Evolutionary conservation across 2,888 invertebrate species (phyloP), one percentile per base, ranked within the genome.

Genomic region (Saturnia japonica): DNA sequence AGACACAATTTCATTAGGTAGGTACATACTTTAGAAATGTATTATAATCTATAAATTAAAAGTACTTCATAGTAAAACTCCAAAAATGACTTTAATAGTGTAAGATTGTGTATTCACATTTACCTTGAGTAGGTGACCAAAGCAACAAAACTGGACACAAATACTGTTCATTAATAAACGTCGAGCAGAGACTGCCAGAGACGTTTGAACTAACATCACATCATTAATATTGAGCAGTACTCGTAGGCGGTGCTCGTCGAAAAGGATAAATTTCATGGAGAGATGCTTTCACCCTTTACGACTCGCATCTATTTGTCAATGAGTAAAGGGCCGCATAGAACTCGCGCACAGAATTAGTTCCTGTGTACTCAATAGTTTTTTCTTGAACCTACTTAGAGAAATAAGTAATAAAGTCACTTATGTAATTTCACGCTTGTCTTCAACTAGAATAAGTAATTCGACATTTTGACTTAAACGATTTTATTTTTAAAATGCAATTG

Each of bases 141-240:
- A 81, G 82, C 81, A 79, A 85, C 82, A 83, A 85, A 84, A 84
- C 85, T 86, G 89, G 85, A 82, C 91, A 91, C 87, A 89, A 91
- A 90, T 88, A 85, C 81, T 72, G 80, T 83, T 84, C 92, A 93
- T 94, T 93, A 91, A 92, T 93, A 89, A 83, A 84, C 85, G 93
- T 93, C 93, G 86, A 85, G 86, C 80, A 79, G 83, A 85, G 86
- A 85, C 89, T 88, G 87, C 83, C 81, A 82, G 86, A 88, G 89
- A 90, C 89, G 88, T 88, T 88, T 88, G 90, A 89, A 89, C 90
- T 91, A 88, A 93, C 88, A 91, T 93, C 91, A 88, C 90, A 91
- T 93, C 93, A 94, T 93, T 94, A 93, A 94, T 93, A 93, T 91
- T 88, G 89, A 91, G 90, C 83, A 85, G 86, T 86, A 85, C 88